These are phyloP conservation scores for Pangasius macronema DNA, from an alignment of 2,797 vertebrate species.

Conservation along the genomic window DNA sequence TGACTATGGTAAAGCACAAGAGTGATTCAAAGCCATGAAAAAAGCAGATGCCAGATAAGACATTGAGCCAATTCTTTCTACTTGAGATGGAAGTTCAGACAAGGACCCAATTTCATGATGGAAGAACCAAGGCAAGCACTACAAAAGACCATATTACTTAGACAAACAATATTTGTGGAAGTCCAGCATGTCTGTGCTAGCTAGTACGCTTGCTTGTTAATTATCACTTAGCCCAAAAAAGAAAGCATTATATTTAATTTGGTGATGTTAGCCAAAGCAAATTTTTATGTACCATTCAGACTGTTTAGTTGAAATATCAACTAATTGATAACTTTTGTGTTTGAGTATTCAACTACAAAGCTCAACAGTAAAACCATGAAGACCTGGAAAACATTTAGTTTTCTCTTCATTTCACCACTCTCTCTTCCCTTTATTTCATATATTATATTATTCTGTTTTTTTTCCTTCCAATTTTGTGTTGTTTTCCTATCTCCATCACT, in stretches of 20 bases:
- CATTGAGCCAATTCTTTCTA: neutral
- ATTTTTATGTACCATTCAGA: neutral
- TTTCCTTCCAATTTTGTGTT: neutral
- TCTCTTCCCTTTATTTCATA: neutral
- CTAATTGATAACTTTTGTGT: neutral
- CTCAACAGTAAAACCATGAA: neutral
- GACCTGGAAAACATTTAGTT: neutral
- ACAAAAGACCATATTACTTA: neutral
- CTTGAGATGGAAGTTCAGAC: neutral
- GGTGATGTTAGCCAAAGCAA: neutral
- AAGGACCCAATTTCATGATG: neutral
- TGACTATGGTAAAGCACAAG: neutral
- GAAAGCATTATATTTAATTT: neutral
- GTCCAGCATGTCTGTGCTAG: neutral
- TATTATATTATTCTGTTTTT: neutral
- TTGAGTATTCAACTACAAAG: neutral
- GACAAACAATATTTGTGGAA: neutral
- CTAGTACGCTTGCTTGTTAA: neutral
- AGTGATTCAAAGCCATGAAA: neutral
- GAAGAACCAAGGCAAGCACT: neutral
- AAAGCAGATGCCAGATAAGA: neutral
- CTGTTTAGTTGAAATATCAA: neutral
- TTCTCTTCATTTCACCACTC: neutral
- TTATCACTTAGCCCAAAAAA: neutral
- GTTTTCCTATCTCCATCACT: neutral